Percentiles rank a stretch among this genome's conserved stretches.
Conservation (phyloP, 2,113 vertebrate species). For the Herpailurus yagouaroundi region DNA sequence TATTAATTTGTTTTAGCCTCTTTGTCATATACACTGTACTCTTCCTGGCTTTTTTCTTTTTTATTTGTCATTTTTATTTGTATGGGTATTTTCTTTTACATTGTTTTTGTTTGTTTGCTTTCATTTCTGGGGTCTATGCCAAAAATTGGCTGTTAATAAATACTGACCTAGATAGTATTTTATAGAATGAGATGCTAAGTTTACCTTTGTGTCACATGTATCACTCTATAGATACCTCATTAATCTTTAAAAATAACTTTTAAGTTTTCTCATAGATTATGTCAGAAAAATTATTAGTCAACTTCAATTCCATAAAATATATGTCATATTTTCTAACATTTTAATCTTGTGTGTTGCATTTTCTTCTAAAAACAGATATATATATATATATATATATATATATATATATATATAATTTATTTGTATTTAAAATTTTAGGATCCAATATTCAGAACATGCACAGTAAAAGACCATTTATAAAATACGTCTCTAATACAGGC, state of each 20-base stretch:
- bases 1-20: slow-evolving; percentile 60
- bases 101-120: slow-evolving; percentile 46
- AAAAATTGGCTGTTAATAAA: slow-evolving; percentile 73
- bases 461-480: slow-evolving; percentile 67
- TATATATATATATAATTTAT: not conserved
- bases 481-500: not conserved
- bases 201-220: slow-evolving; percentile 63
- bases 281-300: slow-evolving; percentile 14
- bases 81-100: slow-evolving; percentile 60
- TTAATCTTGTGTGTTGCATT: not conserved
- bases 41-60: not conserved
- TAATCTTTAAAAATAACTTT: not conserved
- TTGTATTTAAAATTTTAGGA: slow-evolving; percentile 24
- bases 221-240: not conserved
- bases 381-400: no score
- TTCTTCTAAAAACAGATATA: not conserved
- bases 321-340: slow-evolving; percentile 26
- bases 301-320: not conserved
- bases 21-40: not conserved
- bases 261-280: not conserved
- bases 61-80: slow-evolving; percentile 60
- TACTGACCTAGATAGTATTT: slow-evolving; percentile 40
- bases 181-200: slow-evolving; percentile 54
- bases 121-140: slow-evolving; percentile 30
- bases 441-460: slow-evolving; percentile 38